Conservation (phyloP, 92 coral and sea anemone species). For the Epizoanthus scotinus region DNA sequence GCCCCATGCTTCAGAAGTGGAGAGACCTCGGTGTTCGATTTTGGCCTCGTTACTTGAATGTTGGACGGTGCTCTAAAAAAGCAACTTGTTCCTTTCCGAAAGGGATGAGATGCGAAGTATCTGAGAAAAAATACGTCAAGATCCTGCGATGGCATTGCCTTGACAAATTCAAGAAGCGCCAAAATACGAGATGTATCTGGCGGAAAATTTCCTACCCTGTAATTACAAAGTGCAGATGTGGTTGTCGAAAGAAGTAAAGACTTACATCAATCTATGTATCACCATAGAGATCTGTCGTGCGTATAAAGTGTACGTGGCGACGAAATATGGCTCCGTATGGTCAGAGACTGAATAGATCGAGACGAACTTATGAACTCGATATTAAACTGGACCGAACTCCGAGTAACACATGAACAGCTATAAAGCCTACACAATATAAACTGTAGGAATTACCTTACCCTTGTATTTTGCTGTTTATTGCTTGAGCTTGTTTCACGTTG, state of each 20-base stretch:
- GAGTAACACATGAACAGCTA: background rate
- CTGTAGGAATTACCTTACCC: background rate
- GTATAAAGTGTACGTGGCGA: background rate
- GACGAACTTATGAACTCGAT: constrained; percentile 1
- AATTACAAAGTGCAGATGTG: constrained; percentile 81
- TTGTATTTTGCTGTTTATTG: constrained; percentile 19
- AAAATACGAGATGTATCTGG: constrained; percentile 74
- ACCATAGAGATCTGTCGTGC: background rate
- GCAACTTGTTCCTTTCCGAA: constrained; percentile 89
- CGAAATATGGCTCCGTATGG: background rate
- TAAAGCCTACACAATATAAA: constrained; percentile 21
- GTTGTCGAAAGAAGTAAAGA: constrained; percentile 47
- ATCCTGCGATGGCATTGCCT: constrained; percentile 82
- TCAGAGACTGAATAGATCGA: background rate
- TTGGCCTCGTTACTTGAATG: constrained; percentile 91
- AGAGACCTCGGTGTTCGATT: constrained; percentile 73
- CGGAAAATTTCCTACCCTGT: constrained; percentile 62
- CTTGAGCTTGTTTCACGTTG: background rate
- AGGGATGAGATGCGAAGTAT: constrained; percentile 87
- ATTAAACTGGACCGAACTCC: constrained; percentile 17
- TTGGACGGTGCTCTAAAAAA: constrained; percentile 87
- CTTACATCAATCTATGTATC: background rate
- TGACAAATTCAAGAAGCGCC: constrained; percentile 47
- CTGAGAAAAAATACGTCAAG: constrained; percentile 59
- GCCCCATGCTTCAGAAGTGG: constrained; percentile 89